Evolutionary conservation across 37 sponge, comb jelly and placozoan genomes (phyloP).

Genomic region (Tethya wilhelma): DNA sequence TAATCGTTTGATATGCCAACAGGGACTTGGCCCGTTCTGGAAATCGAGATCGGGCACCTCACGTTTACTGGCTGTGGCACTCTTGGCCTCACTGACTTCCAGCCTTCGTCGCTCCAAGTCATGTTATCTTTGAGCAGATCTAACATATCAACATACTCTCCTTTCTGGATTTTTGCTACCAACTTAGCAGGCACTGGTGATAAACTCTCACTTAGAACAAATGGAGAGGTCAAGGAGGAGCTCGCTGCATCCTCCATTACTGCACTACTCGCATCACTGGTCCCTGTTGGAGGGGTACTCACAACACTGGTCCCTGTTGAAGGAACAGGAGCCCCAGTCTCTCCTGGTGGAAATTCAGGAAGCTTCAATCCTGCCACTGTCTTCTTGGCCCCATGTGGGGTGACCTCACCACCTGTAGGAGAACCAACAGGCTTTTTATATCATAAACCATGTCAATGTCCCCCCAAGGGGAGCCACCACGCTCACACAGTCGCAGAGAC

Average conservation of each 20-base stretch:
- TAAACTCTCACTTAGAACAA: conserved; percentile 11
- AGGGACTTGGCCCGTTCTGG: not conserved
- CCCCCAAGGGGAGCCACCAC: not conserved
- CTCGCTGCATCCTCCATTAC: not conserved
- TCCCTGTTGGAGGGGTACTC: too few relatives aligned
- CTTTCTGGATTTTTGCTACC: conserved; percentile 7
- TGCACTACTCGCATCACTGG: too few relatives aligned
- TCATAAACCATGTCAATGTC: not conserved
- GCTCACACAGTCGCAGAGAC: not conserved
- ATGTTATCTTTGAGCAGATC: conserved; percentile 19
- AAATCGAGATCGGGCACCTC: conserved; percentile 2
- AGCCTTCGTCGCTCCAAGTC: too few relatives aligned
- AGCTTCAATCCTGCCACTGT: not conserved
- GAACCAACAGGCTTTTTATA: too few relatives aligned
- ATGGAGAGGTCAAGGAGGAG: not conserved
- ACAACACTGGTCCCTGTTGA: too few relatives aligned
- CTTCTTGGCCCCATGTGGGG: not conserved
- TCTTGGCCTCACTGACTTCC: not conserved
- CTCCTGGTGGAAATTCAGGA: too few relatives aligned
- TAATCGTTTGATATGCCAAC: conserved; percentile 12
- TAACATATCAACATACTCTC: conserved; percentile 27
- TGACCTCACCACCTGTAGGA: too few relatives aligned
- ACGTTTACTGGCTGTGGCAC: not conserved
- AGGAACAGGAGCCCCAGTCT: too few relatives aligned
- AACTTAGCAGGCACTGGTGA: conserved; percentile 11